A percentile compares a stretch with the other conserved stretches of the same genome.
Conservation (phyloP, 2,797 vertebrate genomes). For the Allobates femoralis region DNA sequence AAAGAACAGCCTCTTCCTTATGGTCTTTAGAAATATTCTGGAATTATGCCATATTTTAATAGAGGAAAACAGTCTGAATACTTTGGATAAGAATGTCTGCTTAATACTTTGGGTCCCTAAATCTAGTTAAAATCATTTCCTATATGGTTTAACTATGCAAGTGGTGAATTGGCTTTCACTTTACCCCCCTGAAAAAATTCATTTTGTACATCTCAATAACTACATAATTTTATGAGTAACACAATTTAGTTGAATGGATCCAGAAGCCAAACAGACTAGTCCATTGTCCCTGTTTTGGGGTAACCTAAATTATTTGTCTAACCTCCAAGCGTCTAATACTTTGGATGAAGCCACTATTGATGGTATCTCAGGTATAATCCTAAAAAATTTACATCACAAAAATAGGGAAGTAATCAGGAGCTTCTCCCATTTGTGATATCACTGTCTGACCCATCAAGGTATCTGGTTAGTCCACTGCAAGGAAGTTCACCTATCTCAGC, state of each 20-base stretch:
- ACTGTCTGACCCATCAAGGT: too few relatives aligned
- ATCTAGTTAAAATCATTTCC: background rate
- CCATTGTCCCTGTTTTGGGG: background rate
- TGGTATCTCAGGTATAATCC: too few relatives aligned
- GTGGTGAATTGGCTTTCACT: background rate
- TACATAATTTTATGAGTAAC: background rate
- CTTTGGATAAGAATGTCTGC: background rate
- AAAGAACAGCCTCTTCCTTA: slow-evolving; percentile 15
- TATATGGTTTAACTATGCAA: background rate
- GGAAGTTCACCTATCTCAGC: too few relatives aligned
- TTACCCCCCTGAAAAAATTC: background rate
- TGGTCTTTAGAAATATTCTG: background rate
- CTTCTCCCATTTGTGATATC: too few relatives aligned
- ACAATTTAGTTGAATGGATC: background rate
- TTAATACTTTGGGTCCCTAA: slow-evolving; percentile 1
- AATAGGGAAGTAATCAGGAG: too few relatives aligned
- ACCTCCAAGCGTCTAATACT: background rate
- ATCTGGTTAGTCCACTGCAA: too few relatives aligned
- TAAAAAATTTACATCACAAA: too few relatives aligned
- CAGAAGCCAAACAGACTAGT: background rate
- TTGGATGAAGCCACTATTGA: background rate
- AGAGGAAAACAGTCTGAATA: background rate
- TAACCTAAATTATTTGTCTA: background rate
- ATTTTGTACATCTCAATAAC: background rate
- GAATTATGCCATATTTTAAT: slow-evolving; percentile 21